Evolutionary conservation across 2,113 vertebrate species (phyloP), one percentile per base, ranked within the genome.

Genomic region (Thamnaconus septentrionalis): DNA sequence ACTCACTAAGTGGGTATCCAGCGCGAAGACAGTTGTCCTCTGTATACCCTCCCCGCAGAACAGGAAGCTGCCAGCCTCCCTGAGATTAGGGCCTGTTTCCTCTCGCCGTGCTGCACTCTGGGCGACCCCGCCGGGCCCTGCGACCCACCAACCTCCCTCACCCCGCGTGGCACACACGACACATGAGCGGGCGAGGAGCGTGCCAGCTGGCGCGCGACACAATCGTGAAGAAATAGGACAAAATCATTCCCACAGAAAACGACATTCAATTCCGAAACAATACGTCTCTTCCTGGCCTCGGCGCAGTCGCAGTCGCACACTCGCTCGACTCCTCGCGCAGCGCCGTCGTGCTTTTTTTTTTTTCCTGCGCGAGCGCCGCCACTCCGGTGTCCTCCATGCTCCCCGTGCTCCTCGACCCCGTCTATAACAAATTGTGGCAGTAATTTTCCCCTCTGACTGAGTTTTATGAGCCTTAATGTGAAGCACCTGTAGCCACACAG

Each of bases 61-160:
- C 90, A 92, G 91, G 91, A 92, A 92, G 85, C 85, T 90, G 87
- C 91, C 91, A 92, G 90, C 88, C 85, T 92, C 53, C 88, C 83
- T 78, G 78, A 86, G 90, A 93, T 92, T 90, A 91, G n/a, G 80
- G 78, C 81, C 84, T 87, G 88, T 84, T 92, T 92, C 92, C 90
- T 91, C 73, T 90, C 85, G 78, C 75, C 58, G 4, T 66, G 6
- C 69, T 84, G 86, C 79, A 90, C 89, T 92, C 88, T 74, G 64
- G 5, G 73, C 43, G 81, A 92, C 87, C 90, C 80, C 3, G 12
- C 76, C 18, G 18, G 83, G 81, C 85, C 84, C 74, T n/a, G 55
- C 58, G 77, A 89, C 88, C 86, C 68, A 31, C 59, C 51, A 66
- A 78, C 83, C 83, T 88, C 84, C 83, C 82, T 85, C 56, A 43